Conservation (phyloP, 1,140 invertebrate species). For the Drosophila murphyi region DNA sequence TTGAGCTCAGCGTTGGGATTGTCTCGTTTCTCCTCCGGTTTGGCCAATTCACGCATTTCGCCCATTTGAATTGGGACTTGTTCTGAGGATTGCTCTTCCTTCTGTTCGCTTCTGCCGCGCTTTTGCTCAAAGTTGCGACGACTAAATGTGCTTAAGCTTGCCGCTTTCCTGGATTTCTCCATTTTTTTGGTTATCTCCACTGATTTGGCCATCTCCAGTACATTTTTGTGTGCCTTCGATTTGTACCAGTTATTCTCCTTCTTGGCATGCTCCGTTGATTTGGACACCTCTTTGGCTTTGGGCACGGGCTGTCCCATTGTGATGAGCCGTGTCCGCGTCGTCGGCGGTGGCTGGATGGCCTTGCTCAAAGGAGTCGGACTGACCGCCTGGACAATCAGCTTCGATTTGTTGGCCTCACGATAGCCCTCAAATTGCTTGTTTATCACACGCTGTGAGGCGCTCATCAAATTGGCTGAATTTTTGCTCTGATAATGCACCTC, state of each 20-base stretch:
- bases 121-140: neutral
- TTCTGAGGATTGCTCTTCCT: neutral
- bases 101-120: neutral
- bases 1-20: neutral
- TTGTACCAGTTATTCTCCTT: neutral
- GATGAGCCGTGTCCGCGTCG: neutral
- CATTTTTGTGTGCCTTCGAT: neutral
- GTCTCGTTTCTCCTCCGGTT: neutral
- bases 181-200: neutral
- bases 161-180: neutral
- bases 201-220: neutral
- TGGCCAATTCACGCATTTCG: constrained; percentile 15
- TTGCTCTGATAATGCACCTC: constrained; percentile 24
- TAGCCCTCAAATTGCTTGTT: constrained; percentile 25
- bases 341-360: neutral
- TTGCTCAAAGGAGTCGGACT: constrained; percentile 15
- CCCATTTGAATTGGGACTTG: neutral
- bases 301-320: neutral
- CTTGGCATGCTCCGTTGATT: neutral
- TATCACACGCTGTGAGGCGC: constrained; percentile 61
- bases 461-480: constrained; percentile 22
- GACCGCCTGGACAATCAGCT: constrained; percentile 13
- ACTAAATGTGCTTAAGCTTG: neutral
- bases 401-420: neutral
- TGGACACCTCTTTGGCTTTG: neutral